Evolutionary conservation across 2,888 invertebrate genomes (phyloP).

Genomic region (Gerris lacustris): DNA sequence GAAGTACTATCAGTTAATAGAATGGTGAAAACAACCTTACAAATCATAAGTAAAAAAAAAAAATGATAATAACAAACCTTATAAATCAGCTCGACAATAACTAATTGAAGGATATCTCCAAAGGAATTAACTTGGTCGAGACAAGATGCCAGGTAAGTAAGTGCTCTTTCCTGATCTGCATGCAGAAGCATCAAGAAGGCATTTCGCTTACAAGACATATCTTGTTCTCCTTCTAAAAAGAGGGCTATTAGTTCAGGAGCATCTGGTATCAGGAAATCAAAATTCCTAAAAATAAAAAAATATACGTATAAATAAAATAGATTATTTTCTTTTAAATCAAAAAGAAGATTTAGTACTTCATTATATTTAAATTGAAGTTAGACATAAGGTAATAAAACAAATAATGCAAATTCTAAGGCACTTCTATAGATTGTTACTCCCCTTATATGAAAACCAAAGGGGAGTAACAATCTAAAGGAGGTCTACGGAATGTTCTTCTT

Average conservation of each 20-base stretch:
- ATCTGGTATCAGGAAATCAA: slow-evolving; percentile 96
- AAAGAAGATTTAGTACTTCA: slow-evolving; percentile 11
- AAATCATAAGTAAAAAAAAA: too few species aligned
- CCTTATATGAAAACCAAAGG: too few species aligned
- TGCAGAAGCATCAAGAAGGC: slow-evolving; percentile 98
- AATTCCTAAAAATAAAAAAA: slow-evolving; percentile 51
- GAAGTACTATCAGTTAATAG: neutral
- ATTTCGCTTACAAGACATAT: slow-evolving; percentile 97
- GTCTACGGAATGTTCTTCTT: too few species aligned
- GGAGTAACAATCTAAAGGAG: too few species aligned
- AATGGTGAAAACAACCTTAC: neutral
- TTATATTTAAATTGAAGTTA: too few species aligned
- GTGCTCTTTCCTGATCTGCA: slow-evolving; percentile 87
- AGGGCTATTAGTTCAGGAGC: slow-evolving; percentile 92
- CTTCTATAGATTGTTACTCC: too few species aligned
- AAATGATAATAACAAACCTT: slow-evolving; percentile 53
- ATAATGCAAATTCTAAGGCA: too few species aligned
- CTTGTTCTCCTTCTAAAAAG: slow-evolving; percentile 91
- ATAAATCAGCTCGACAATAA: slow-evolving; percentile 97
- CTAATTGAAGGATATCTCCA: slow-evolving; percentile 93
- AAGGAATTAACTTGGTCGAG: slow-evolving; percentile 89
- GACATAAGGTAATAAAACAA: too few species aligned
- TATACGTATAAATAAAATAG: neutral
- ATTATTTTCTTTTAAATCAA: slow-evolving; percentile 12
- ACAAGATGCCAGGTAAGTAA: slow-evolving; percentile 82